A percentile compares a stretch with the other conserved stretches of the same genome.
phyloP scores from a whole-genome alignment of 2,113 vertebrate species.

The Egretta garzetta region DNA sequence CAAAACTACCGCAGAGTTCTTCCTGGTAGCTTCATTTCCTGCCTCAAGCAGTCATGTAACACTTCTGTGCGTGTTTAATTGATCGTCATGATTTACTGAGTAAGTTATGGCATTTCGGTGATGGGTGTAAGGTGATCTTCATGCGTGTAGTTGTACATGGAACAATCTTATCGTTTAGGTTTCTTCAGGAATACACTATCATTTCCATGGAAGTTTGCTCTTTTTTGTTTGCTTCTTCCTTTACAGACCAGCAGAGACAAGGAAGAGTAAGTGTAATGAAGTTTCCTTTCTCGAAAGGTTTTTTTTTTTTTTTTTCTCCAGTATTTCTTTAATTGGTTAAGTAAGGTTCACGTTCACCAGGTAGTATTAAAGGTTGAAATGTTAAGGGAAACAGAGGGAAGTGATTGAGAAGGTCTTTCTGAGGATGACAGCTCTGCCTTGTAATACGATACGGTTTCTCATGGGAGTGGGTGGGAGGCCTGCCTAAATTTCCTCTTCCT shows the following conservation, averaged over 20 bases:
- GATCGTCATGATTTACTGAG: neutral
- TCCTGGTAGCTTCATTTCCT: neutral
- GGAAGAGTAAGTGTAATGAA: neutral
- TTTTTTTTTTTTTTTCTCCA: neutral
- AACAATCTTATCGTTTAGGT: neutral
- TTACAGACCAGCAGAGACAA: neutral
- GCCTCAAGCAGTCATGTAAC: neutral
- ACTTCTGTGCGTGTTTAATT: neutral
- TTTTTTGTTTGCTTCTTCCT: neutral
- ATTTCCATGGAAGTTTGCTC: neutral
- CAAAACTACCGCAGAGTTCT: neutral
- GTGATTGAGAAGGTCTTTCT: neutral
- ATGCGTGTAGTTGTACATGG: neutral
- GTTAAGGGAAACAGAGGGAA: neutral
- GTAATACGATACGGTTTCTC: conserved; percentile 40
- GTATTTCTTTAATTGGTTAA: neutral
- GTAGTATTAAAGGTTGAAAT: neutral
- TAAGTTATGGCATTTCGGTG: neutral
- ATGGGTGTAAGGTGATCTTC: neutral
- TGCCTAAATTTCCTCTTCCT: conserved; percentile 60
- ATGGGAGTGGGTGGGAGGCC: conserved; percentile 52
- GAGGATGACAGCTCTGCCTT: conserved; percentile 38
- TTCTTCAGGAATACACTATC: neutral
- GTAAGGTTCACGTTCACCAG: neutral
- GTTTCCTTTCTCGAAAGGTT: neutral